Conservation (phyloP, 2,113 vertebrate genomes). For the Oophaga pumilio region DNA sequence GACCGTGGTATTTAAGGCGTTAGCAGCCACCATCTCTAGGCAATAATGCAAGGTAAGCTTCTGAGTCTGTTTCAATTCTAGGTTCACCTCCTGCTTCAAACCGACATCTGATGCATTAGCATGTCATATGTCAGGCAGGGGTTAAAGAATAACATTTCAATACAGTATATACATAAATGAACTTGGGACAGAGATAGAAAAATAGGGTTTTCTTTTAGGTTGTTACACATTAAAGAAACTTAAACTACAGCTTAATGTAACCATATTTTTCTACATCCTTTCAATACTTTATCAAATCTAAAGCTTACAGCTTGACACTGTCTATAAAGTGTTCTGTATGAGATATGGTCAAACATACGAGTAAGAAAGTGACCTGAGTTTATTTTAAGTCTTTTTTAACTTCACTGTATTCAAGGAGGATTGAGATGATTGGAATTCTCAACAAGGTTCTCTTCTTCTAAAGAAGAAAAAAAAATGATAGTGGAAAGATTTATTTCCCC, state of each 20-base stretch:
- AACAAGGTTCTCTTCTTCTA: conserved; percentile 13
- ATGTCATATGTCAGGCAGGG: too few species aligned
- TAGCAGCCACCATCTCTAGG: too few species aligned
- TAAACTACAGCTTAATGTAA: neutral
- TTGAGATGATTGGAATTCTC: neutral
- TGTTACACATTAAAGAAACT: neutral
- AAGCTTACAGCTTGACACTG: neutral
- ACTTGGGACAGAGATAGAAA: too few species aligned
- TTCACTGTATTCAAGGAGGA: neutral
- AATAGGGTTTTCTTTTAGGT: neutral
- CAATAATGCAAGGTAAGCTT: too few species aligned
- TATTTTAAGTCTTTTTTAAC: conserved; percentile 7
- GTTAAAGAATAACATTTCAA: too few species aligned
- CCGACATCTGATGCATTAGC: too few species aligned
- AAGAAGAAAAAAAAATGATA: conserved; percentile 22
- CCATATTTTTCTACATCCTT: neutral
- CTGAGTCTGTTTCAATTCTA: too few species aligned
- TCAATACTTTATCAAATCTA: neutral
- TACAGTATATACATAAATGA: too few species aligned
- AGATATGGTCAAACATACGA: neutral
- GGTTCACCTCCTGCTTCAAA: too few species aligned
- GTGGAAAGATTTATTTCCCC: conserved; percentile 33
- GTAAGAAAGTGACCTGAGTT: neutral
- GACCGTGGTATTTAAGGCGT: too few species aligned
- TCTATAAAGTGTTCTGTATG: neutral